phyloP scores from a whole-genome alignment of 2,113 vertebrate genomes.

The Condylura cristata region DNA sequence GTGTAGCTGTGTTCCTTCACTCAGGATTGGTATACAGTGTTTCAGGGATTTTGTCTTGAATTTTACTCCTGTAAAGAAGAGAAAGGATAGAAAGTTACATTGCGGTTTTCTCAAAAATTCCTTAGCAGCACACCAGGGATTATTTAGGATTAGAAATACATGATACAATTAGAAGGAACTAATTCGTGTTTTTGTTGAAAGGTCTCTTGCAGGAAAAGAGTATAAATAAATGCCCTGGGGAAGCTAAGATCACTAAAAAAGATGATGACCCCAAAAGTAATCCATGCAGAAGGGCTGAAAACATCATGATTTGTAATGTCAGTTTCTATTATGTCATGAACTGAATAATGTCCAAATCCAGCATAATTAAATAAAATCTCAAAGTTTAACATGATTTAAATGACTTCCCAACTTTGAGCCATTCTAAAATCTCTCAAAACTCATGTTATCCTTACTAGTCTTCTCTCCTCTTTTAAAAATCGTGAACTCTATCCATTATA shows the following conservation, averaged over 20 bases:
- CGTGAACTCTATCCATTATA: background rate
- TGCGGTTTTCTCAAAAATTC: background rate
- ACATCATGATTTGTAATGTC: background rate
- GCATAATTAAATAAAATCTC: background rate
- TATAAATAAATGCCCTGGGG: background rate
- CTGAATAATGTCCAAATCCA: background rate
- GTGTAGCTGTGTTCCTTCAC: background rate
- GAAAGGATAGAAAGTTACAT: background rate
- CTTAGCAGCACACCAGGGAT: background rate
- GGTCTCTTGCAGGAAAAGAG: background rate
- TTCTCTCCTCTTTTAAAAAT: background rate
- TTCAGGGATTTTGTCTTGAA: background rate
- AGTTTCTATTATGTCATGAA: background rate
- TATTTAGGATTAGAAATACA: background rate
- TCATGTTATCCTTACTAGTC: background rate
- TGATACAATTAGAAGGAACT: background rate
- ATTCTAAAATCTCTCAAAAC: background rate
- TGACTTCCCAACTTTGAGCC: background rate
- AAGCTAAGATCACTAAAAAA: background rate
- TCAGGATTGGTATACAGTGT: background rate
- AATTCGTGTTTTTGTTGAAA: slow-evolving; percentile 14
- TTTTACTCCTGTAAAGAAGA: background rate
- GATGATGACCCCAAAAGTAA: background rate
- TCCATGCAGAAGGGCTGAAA: slow-evolving; percentile 16
- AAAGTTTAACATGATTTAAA: slow-evolving; percentile 5